phyloP scores from a whole-genome alignment of 2,113 vertebrate genomes.

The Perca flavescens region DNA sequence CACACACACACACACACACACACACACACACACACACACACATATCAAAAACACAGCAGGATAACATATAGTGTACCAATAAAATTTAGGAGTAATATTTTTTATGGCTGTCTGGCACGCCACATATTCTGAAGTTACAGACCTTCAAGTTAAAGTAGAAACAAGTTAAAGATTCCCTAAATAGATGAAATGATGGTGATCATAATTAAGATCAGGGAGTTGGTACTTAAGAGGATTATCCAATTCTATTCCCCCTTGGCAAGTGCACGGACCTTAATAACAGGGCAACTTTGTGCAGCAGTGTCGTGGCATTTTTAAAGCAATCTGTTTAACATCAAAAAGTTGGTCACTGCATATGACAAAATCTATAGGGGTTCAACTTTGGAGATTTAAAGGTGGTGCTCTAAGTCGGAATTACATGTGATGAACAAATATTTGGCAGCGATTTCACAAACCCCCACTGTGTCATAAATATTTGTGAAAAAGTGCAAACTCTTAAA shows the following conservation, averaged over 20 bases:
- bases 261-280: constrained; percentile 64
- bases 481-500: constrained; percentile 10
- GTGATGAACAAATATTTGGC: constrained; percentile 28
- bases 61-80: constrained; percentile 1
- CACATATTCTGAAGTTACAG: constrained; percentile 42
- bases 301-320: neutral
- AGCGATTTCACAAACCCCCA: neutral
- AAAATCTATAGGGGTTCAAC: constrained; percentile 23
- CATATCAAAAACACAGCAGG: too few species aligned
- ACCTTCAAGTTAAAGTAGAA: constrained; percentile 56
- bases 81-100: constrained; percentile 11
- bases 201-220: constrained; percentile 72
- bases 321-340: constrained; percentile 29
- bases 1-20: too few species aligned
- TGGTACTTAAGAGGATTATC: constrained; percentile 68
- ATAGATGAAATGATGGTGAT: constrained; percentile 66
- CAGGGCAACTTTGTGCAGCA: constrained; percentile 44
- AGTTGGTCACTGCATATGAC: neutral
- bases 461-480: neutral
- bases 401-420: constrained; percentile 21
- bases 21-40: too few species aligned
- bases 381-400: constrained; percentile 31
- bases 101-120: neutral
- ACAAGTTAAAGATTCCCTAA: constrained; percentile 56
- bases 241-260: constrained; percentile 50